Evolutionary conservation across 2,113 vertebrate species (phyloP).

Genomic region (Xerus inauris): DNA sequence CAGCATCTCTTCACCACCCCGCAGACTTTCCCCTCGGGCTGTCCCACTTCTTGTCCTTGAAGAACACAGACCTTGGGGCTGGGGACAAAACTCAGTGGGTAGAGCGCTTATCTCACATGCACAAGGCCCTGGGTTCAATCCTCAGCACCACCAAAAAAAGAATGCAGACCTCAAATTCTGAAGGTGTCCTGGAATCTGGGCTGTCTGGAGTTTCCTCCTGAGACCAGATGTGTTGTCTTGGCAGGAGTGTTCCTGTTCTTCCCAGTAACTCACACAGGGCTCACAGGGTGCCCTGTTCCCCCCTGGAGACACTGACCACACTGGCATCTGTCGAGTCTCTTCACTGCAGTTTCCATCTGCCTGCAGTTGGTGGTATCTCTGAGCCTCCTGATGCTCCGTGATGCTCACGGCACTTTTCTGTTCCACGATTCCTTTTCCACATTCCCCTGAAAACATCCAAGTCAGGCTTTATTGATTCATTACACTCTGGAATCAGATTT

Average conservation of each 20-base stretch:
- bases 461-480: not conserved
- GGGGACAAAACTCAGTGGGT: no score
- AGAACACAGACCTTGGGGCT: not conserved
- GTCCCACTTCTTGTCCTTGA: not conserved
- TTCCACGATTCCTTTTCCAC: not conserved
- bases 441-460: not conserved
- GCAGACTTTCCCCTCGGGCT: not conserved
- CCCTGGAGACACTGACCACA: not conserved
- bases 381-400: no score
- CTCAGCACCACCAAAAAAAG: no score
- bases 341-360: not conserved
- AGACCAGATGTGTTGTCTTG: not conserved
- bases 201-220: not conserved
- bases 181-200: no score
- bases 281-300: not conserved
- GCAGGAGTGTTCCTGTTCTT: not conserved
- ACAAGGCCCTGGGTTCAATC: no score
- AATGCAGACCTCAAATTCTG: not conserved
- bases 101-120: no score
- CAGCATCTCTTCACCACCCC: not conserved
- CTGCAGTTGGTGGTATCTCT: no score
- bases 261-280: not conserved
- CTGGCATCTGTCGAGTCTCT: not conserved
- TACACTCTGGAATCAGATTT: not conserved
- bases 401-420: not conserved